A percentile compares a stretch with the other conserved stretches of the same genome.
These are phyloP conservation scores for Brachionus koreanus DNA, from an alignment of 1,140 invertebrate genomes.

Conservation along the genomic window DNA sequence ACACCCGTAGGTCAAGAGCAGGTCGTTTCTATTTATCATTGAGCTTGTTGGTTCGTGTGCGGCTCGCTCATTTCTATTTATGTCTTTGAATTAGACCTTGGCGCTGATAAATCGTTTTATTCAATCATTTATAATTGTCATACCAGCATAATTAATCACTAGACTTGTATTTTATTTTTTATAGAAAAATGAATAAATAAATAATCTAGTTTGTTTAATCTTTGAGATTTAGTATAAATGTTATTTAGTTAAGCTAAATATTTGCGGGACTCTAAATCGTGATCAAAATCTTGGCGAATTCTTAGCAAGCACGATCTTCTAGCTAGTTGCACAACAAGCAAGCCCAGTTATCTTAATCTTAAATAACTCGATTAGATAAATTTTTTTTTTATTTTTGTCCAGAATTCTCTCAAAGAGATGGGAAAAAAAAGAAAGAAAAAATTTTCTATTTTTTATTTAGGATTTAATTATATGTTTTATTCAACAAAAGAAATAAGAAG, in stretches of 20 bases:
- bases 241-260: neutral
- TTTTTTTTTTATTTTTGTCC: too few species aligned
- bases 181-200: constrained; percentile 1
- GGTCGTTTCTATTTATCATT: neutral
- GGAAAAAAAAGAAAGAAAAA: too few species aligned
- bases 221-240: constrained; percentile 23
- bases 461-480: too few species aligned
- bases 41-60: neutral
- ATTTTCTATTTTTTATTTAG: too few species aligned
- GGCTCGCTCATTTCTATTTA: neutral
- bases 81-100: neutral
- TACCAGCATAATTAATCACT: constrained; percentile 1
- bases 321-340: neutral
- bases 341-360: too few species aligned
- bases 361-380: neutral
- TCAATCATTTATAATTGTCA: constrained; percentile 33
- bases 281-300: neutral
- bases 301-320: neutral
- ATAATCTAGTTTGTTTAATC: constrained; percentile 23
- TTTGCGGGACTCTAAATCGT: neutral
- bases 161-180: neutral
- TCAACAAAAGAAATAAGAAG: too few species aligned
- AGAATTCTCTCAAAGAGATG: too few species aligned
- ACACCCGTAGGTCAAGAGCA: neutral
- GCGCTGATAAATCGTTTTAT: constrained; percentile 10